phyloP scores from a whole-genome alignment of 2,113 vertebrate genomes.

The Etia nguti region DNA sequence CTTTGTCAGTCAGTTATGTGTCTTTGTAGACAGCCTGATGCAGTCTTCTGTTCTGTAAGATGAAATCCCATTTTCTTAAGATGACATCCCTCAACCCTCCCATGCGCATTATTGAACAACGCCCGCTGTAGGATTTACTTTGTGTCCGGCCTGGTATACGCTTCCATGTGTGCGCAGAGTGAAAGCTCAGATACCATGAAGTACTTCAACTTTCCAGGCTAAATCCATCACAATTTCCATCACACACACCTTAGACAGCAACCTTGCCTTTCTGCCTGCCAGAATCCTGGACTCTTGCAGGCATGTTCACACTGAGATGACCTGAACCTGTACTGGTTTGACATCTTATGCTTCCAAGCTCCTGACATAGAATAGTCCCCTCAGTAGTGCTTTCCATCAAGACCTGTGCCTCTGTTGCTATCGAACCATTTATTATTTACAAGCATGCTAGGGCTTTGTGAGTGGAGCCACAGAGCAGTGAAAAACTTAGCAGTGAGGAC shows the following conservation, averaged over 20 bases:
- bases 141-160: background rate
- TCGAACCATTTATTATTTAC: conserved; percentile 41
- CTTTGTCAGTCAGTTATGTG: background rate
- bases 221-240: conserved; percentile 31
- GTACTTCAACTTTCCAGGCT: background rate
- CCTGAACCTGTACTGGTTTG: conserved; percentile 20
- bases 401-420: background rate
- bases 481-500: conserved; percentile 2
- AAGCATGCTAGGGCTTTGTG: background rate
- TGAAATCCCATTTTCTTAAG: conserved; percentile 30
- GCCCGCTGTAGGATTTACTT: conserved; percentile 37
- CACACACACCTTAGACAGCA: conserved; percentile 2
- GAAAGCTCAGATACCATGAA: conserved; percentile 1
- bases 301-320: conserved; percentile 15
- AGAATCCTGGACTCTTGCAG: conserved; percentile 8
- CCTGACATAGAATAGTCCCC: background rate
- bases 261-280: background rate
- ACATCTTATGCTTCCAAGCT: conserved; percentile 23
- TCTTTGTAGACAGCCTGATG: conserved; percentile 19
- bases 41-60: background rate
- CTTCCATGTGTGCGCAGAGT: background rate
- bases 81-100: conserved; percentile 26
- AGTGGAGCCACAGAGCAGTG: background rate
- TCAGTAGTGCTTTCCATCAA: conserved; percentile 1
- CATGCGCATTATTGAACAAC: conserved; percentile 36